These are phyloP conservation scores for Agrenia bidenticulata DNA, from an alignment of 2,888 invertebrate species.

Conservation along the genomic window DNA sequence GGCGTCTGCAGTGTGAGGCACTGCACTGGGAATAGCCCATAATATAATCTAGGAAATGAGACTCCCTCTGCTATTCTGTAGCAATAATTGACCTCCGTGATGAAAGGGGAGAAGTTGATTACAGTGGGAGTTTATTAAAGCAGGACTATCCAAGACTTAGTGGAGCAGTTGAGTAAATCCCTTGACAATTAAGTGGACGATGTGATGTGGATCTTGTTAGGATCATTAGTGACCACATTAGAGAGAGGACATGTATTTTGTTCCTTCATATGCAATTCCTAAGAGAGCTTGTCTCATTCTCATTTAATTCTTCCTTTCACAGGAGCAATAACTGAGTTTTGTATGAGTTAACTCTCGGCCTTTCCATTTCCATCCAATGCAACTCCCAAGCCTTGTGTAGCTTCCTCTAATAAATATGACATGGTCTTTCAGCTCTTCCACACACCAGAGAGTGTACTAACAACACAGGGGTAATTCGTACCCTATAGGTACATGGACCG, in stretches of 20 bases:
- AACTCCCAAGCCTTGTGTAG: background rate
- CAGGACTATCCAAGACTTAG: slow-evolving; percentile 1
- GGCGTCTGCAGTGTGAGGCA: too few relatives aligned
- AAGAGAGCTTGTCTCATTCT: slow-evolving; percentile 45
- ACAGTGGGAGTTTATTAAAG: slow-evolving; percentile 17
- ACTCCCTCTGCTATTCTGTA: too few relatives aligned
- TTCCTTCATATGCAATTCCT: slow-evolving; percentile 52
- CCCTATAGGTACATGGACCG: background rate
- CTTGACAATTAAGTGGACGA: slow-evolving; percentile 46
- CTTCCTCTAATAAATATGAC: slow-evolving; percentile 9
- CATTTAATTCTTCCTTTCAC: slow-evolving; percentile 22
- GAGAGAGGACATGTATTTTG: slow-evolving; percentile 46
- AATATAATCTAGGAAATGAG: slow-evolving; percentile 16
- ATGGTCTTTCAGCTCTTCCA: background rate
- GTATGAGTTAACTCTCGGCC: background rate
- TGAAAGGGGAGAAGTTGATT: slow-evolving; percentile 25
- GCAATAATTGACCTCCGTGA: background rate
- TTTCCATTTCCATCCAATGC: background rate
- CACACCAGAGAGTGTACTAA: background rate
- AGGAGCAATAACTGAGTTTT: background rate
- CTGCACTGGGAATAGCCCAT: too few relatives aligned
- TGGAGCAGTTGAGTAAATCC: slow-evolving; percentile 36
- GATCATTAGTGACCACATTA: slow-evolving; percentile 53
- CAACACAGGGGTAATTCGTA: background rate
- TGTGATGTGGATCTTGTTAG: slow-evolving; percentile 51